Percentiles rank a stretch among this genome's conserved stretches.
Evolutionary conservation across 2,888 invertebrate genomes (phyloP).

Genomic region (Agelastica alni): DNA sequence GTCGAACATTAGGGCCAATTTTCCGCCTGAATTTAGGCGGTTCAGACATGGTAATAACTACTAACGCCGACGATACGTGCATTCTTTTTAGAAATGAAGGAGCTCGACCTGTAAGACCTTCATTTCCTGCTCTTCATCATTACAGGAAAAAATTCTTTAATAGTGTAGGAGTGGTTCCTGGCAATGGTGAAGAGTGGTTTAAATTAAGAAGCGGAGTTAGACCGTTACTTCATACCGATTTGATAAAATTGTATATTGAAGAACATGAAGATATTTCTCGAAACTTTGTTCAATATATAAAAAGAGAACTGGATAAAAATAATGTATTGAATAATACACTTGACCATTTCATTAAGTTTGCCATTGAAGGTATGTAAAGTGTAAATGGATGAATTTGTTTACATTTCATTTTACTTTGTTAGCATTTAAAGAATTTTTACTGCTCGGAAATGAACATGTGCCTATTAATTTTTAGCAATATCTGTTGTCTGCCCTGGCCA

Average conservation of each 20-base stretch:
- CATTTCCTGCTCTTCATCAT: constrained; percentile 60
- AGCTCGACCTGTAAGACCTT: constrained; percentile 57
- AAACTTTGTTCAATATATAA: constrained; percentile 56
- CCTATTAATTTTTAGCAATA: constrained; percentile 54
- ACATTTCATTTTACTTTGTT: background rate
- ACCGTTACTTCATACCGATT: constrained; percentile 57
- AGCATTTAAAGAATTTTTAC: background rate
- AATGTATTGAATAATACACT: constrained; percentile 51
- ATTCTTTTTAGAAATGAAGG: constrained; percentile 60
- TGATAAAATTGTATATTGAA: constrained; percentile 55
- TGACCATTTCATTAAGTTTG: constrained; percentile 52
- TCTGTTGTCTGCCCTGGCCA: constrained; percentile 61
- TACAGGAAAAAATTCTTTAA: constrained; percentile 56
- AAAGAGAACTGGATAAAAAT: constrained; percentile 42
- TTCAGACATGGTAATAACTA: constrained; percentile 56
- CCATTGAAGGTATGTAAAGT: constrained; percentile 53
- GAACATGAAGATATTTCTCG: constrained; percentile 55
- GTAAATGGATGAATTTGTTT: background rate
- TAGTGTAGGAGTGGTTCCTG: constrained; percentile 62
- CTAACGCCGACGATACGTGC: constrained; percentile 59
- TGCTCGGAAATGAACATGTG: background rate
- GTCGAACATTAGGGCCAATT: constrained; percentile 58
- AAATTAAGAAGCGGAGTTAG: constrained; percentile 59
- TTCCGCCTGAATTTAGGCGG: constrained; percentile 56
- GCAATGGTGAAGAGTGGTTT: constrained; percentile 65